Evolutionary conservation across 2,113 vertebrate species (phyloP), one percentile per base, ranked within the genome.

Genomic region (Thinocorus orbignyianus): DNA sequence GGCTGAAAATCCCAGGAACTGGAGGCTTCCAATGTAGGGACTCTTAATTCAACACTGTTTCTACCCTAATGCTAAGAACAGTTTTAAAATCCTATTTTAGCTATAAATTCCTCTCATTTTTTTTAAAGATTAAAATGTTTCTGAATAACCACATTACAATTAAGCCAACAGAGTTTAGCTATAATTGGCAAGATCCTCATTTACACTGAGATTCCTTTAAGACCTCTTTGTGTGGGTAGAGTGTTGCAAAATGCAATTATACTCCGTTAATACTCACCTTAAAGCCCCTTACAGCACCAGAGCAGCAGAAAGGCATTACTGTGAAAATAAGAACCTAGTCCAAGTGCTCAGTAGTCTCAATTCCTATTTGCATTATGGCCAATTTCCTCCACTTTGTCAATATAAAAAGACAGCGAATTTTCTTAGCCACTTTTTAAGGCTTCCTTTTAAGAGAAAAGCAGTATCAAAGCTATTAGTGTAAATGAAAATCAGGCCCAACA

Each of bases 181-280:
- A 14, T 65, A 81, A 69, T 46, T 78, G 24, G 30, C 80, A 78
- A 86, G 55, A 62, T 81, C 88, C 65, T 86, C 55, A 86, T 90
- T 94, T 95, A 57, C 60, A 57, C 22, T 68, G 92, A 44, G 48
- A 64, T 62, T 94, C 15, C 44, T 86, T 78, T 86, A 93, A 95
- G 76, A 83, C 3, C 16, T 73, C 11, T 86, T 66, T 64, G 33
- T 35, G 30, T 95, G 51, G 71, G 68, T 26, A 83, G 37, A 58
- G 11, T 51, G 42, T 73, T 74, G n/a, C 9, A 5, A 93, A 83
- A 46, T 64, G 55, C 85, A 68, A 78, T 92, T 93, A 65, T 20
- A 71, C 61, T 66, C 66, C 35, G 71, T 84, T 90, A 78, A 76
- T 70, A 92, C 71, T 83, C 68, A 88, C 69, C 86, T 92, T 49